phyloP scores from a whole-genome alignment of 2,888 invertebrate genomes.

The Drosophila colorata region DNA sequence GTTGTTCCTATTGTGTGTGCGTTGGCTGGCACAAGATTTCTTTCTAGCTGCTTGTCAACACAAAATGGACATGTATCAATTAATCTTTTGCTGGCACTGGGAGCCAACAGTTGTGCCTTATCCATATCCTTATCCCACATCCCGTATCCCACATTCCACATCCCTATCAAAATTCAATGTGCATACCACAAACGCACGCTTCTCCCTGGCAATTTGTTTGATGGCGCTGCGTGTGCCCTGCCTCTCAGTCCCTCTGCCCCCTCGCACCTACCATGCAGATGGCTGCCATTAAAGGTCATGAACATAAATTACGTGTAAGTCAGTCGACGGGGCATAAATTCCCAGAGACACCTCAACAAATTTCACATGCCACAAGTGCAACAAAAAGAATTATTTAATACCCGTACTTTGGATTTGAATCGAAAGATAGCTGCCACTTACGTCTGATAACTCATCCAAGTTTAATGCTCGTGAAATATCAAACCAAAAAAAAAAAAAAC shows the following conservation, averaged over 20 bases:
- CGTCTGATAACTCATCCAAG: conserved; percentile 75
- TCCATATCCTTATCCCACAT: conserved; percentile 27
- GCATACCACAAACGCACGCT: conserved; percentile 70
- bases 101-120: conserved; percentile 42
- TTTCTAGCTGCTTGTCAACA: conserved; percentile 76
- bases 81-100: conserved; percentile 66
- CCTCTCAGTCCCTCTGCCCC: not conserved
- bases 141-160: conserved; percentile 31
- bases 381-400: conserved; percentile 72
- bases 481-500: conserved; percentile 8
- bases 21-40: conserved; percentile 63
- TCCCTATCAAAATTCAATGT: conserved; percentile 79
- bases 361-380: conserved; percentile 57
- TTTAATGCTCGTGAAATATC: conserved; percentile 69
- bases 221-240: conserved; percentile 61
- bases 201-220: conserved; percentile 75
- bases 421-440: conserved; percentile 25
- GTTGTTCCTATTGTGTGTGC: conserved; percentile 32
- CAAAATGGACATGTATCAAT: conserved; percentile 82
- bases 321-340: conserved; percentile 46
- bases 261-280: conserved; percentile 14
- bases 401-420: conserved; percentile 18
- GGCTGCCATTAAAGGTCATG: conserved; percentile 76
- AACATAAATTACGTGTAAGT: conserved; percentile 68
- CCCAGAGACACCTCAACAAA: conserved; percentile 52